phyloP scores from a whole-genome alignment of 2,113 vertebrate genomes.

The Callospermophilus lateralis region DNA sequence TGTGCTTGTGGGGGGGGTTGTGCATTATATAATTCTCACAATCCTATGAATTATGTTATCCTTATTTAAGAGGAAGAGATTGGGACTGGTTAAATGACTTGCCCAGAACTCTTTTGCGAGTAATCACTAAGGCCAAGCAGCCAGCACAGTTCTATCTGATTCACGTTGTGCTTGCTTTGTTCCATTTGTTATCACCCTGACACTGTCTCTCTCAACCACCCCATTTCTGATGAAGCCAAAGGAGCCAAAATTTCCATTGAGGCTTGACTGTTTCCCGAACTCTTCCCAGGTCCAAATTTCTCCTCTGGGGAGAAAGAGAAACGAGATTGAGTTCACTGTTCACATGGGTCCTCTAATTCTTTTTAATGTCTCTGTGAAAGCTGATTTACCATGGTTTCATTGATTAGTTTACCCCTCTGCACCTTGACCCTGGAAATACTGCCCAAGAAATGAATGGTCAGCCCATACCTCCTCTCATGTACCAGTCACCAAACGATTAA shows the following conservation, averaged over 20 bases:
- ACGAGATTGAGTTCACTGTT: background rate
- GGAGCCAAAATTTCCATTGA: background rate
- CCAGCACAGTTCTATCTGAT: background rate
- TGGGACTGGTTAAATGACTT: background rate
- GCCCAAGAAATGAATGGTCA: background rate
- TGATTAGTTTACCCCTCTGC: background rate
- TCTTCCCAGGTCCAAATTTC: background rate
- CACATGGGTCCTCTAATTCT: background rate
- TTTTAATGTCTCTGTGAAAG: background rate
- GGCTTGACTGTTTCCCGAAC: background rate
- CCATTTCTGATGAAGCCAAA: background rate
- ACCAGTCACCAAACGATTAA: background rate
- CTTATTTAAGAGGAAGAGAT: conserved; percentile 22
- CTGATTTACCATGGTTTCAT: background rate
- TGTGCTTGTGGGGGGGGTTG: background rate
- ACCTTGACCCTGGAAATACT: conserved; percentile 6
- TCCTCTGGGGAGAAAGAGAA: background rate
- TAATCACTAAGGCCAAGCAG: background rate
- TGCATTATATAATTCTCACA: background rate
- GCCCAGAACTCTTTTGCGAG: background rate
- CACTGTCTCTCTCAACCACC: background rate
- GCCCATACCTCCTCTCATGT: background rate
- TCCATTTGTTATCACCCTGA: background rate
- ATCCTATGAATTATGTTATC: background rate
- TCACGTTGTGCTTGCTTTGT: background rate